These are phyloP conservation scores for Danio jaintianensis DNA, from an alignment of 2,797 vertebrate species.

Conservation along the genomic window DNA sequence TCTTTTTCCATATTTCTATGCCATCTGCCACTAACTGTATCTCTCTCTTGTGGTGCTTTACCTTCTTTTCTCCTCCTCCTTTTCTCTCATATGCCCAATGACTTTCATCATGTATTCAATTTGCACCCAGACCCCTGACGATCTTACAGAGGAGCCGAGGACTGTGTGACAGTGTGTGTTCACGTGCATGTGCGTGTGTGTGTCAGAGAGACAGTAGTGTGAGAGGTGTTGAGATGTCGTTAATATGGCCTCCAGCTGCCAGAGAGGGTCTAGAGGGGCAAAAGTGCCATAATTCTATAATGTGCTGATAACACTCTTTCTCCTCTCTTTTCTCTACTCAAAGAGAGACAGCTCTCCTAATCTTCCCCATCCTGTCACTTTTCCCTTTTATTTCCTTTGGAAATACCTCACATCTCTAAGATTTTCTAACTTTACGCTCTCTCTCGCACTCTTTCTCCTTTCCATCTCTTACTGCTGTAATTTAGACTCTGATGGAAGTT, in stretches of 20 bases:
- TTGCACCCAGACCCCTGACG: constrained; percentile 46
- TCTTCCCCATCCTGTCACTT: constrained; percentile 33
- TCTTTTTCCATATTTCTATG: not conserved
- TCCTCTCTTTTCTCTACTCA: constrained; percentile 44
- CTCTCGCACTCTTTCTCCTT: not conserved
- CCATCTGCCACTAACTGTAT: constrained; percentile 6
- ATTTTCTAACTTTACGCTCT: constrained; percentile 36
- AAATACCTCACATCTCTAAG: constrained; percentile 45
- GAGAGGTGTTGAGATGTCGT: constrained; percentile 46
- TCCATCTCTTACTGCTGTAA: constrained; percentile 34
- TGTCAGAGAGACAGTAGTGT: constrained; percentile 33
- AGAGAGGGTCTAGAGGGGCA: constrained; percentile 51
- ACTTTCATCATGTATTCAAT: constrained; percentile 47
- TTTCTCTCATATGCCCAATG: constrained; percentile 38
- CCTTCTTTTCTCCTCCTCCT: constrained; percentile 13
- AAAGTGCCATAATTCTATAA: constrained; percentile 55
- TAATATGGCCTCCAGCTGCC: constrained; percentile 53
- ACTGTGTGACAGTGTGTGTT: constrained; percentile 16
- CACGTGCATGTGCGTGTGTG: constrained; percentile 1
- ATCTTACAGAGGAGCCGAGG: constrained; percentile 20
- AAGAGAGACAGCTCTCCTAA: constrained; percentile 26
- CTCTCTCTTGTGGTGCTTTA: constrained; percentile 1
- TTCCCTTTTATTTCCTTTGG: constrained; percentile 36
- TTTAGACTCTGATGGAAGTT: constrained; percentile 46
- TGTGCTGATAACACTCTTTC: constrained; percentile 53